Evolutionary conservation across 1,140 invertebrate genomes (phyloP), one percentile per base, ranked within the genome.

Genomic region (Brachystomella parvula): DNA sequence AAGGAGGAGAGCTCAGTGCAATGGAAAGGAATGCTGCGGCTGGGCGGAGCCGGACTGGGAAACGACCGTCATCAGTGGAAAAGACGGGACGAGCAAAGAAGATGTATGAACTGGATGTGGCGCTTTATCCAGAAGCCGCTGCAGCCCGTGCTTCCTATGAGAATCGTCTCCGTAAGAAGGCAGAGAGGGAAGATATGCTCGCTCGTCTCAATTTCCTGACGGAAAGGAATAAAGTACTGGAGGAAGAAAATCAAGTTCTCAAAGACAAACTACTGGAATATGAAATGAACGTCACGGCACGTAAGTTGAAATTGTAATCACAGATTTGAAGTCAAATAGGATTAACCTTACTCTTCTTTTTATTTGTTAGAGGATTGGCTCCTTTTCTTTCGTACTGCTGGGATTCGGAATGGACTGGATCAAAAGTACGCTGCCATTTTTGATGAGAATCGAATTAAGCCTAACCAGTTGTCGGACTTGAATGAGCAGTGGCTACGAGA

Each of bases 351-450:
- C 39, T 9, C 39, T 44, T 9, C 9, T 57, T 57, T n/a, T 57
- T 24, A 29, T 15, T 47, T 47, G 24, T n/a, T 60, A 35, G 33
- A 32, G 58, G 58, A 60, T 26, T 89, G 88, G 88, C 81, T 87
- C 6, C 85, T 83, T 65, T 92, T 92, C 76, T 92, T 92, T 78
- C 83, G 82, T 12, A 83, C 86, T 60, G 86, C 88, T 65, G 88
- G 88, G 2, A 86, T 92, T 67, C 89, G 87, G 3, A 79, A 83
- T 2, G 83, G 84, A 33, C 84, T 86, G 57, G 83, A 86, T 19
- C 86, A 86, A 1, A 86, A 86, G 47, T 92, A 92, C 79, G 89
- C 90, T 0, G 79, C 89, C 31, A 86, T 84, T 19, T 92, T 92
- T 76, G 84, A 83, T 2, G 87, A 90, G 72, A 89, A 92, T 77